Evolutionary conservation across 1,140 invertebrate species (phyloP).

Genomic region (Rhagoletis zephyria): DNA sequence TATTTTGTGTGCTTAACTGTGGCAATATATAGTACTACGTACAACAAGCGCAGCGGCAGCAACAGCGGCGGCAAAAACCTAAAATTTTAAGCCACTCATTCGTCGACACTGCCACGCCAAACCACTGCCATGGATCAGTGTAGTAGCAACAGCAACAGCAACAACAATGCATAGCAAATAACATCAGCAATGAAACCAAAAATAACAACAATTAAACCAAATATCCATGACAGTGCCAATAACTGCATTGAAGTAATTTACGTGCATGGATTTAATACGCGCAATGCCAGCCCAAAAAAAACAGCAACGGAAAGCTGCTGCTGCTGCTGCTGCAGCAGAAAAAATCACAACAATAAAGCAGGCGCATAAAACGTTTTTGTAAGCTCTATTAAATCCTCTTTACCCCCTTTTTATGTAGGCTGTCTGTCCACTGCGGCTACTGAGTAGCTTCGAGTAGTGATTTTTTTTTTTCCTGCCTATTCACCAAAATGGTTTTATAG

Average conservation of each 20-base stretch:
- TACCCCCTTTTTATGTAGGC: neutral
- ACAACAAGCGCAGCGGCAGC: neutral
- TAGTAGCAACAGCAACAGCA: neutral
- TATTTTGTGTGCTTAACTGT: slow-evolving; percentile 50
- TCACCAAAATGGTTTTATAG: slow-evolving; percentile 35
- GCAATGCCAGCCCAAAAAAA: slow-evolving; percentile 25
- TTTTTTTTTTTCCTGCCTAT: neutral
- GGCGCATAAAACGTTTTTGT: slow-evolving; percentile 40
- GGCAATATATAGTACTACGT: neutral
- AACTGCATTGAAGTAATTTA: slow-evolving; percentile 43
- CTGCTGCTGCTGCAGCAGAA: neutral
- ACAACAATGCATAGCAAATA: neutral
- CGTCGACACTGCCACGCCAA: slow-evolving; percentile 7
- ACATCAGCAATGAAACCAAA: neutral
- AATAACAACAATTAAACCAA: neutral
- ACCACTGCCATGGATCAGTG: neutral
- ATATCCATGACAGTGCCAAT: slow-evolving; percentile 40
- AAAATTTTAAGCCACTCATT: slow-evolving; percentile 50
- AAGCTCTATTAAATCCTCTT: neutral
- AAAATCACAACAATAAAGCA: slow-evolving; percentile 16
- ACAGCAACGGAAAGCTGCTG: neutral
- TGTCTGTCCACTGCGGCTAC: too few species aligned
- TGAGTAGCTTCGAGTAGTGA: neutral
- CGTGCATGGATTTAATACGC: slow-evolving; percentile 31
- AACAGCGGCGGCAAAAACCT: slow-evolving; percentile 12